These are phyloP conservation scores for Hapalemur alaotrensis DNA, from an alignment of 2,797 vertebrate genomes.

Conservation along the genomic window DNA sequence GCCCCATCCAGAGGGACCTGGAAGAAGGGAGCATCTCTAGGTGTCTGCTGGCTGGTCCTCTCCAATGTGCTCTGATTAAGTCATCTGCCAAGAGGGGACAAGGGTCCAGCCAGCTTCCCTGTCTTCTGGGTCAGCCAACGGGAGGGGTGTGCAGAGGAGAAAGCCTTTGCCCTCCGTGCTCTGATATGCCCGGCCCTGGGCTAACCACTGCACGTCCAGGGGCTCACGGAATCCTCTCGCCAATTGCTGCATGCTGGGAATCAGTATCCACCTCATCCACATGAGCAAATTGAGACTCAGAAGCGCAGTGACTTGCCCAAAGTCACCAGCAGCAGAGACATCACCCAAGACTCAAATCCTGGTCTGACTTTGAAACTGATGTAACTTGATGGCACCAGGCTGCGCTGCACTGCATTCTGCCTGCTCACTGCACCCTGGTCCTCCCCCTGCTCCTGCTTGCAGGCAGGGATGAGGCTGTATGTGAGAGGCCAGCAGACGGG, in stretches of 20 bases:
- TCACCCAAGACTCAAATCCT: neutral
- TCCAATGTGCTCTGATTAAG: neutral
- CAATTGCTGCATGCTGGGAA: neutral
- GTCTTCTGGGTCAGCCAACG: neutral
- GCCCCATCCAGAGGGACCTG: neutral
- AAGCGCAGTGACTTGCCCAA: neutral
- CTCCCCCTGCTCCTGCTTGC: neutral
- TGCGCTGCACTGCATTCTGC: neutral
- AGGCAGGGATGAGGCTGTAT: neutral
- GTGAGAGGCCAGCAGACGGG: neutral
- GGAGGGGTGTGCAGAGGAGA: neutral
- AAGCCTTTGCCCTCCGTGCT: neutral
- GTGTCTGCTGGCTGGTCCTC: neutral
- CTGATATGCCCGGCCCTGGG: neutral
- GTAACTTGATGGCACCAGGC: neutral
- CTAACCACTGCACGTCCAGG: fast-evolving
- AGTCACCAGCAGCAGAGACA: neutral
- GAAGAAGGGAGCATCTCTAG: neutral
- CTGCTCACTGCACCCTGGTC: neutral
- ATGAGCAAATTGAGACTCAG: neutral
- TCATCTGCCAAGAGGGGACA: neutral
- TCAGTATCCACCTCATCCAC: neutral
- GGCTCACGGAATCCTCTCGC: neutral
- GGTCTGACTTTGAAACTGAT: neutral
- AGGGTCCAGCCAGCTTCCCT: neutral